A percentile compares a stretch with the other conserved stretches of the same genome.
phyloP scores from a whole-genome alignment of 2,797 vertebrate species.

The Ptychobarbus kaznakovi region DNA sequence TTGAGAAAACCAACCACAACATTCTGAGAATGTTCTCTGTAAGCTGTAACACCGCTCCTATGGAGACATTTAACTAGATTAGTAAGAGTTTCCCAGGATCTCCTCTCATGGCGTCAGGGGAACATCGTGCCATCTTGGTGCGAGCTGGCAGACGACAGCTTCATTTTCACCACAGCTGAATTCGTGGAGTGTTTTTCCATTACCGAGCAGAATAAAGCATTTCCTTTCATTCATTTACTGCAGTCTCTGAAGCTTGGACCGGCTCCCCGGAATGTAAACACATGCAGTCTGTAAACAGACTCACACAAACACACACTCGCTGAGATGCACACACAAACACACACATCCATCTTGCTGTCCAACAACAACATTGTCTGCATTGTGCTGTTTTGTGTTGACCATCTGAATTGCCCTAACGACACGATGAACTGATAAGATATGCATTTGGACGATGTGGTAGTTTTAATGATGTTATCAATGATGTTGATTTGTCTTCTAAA shows the following conservation, averaged over 20 bases:
- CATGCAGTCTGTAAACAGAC: conserved; percentile 82
- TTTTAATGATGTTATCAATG: neutral
- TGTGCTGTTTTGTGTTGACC: neutral
- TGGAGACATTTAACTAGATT: neutral
- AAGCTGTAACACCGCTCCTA: neutral
- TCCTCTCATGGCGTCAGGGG: neutral
- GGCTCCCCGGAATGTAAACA: conserved; percentile 85
- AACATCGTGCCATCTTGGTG: conserved; percentile 25
- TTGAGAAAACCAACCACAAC: neutral
- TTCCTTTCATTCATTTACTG: conserved; percentile 82
- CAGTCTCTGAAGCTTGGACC: conserved; percentile 79
- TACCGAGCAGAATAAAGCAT: conserved; percentile 83
- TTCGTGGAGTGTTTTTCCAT: conserved; percentile 75
- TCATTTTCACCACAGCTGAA: conserved; percentile 15
- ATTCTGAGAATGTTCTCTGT: neutral
- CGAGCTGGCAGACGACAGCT: conserved; percentile 6
- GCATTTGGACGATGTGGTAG: neutral
- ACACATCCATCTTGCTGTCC: conserved; percentile 50
- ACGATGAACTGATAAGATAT: neutral
- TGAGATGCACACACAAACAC: conserved; percentile 69
- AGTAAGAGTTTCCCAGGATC: conserved; percentile 22
- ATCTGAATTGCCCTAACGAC: neutral
- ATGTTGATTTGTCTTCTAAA: neutral
- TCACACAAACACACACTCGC: conserved; percentile 52
- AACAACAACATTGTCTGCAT: conserved; percentile 64